Percentiles rank a stretch among this genome's conserved stretches.
Conservation (phyloP, 1,140 invertebrate genomes). For the Luehdorfia chinensis region DNA sequence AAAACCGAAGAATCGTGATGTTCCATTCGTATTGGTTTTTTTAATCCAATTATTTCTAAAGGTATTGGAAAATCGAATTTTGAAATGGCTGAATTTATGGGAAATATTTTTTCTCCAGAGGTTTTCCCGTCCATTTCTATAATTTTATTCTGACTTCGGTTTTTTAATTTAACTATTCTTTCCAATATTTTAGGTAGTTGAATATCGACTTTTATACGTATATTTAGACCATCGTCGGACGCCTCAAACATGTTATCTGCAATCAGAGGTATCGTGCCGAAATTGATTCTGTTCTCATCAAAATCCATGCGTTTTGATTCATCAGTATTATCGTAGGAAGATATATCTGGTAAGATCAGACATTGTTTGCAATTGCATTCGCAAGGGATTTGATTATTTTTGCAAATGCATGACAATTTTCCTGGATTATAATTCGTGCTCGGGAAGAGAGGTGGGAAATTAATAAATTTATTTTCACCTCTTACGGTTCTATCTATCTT, state of each 20-base stretch:
- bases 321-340: constrained; percentile 12
- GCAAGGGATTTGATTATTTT: constrained; percentile 42
- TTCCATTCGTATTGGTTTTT: constrained; percentile 22
- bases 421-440: constrained; percentile 11
- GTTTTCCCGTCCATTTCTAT: constrained; percentile 20
- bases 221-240: constrained; percentile 38
- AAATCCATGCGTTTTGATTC: constrained; percentile 7
- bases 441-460: constrained; percentile 18
- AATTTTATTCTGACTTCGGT: constrained; percentile 23
- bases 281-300: constrained; percentile 10
- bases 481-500: constrained; percentile 24
- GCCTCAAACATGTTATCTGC: constrained; percentile 19
- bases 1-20: constrained; percentile 30
- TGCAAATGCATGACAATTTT: constrained; percentile 43
- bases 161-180: constrained; percentile 25
- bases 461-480: constrained; percentile 26
- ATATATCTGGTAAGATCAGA: constrained; percentile 26
- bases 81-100: constrained; percentile 39
- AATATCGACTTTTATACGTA: constrained; percentile 56
- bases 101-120: constrained; percentile 34
- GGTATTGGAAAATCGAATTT: constrained; percentile 50
- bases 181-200: constrained; percentile 46
- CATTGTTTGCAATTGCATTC: constrained; percentile 57
- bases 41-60: constrained; percentile 39
- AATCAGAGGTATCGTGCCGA: constrained; percentile 1